Percentiles rank a stretch among this genome's conserved stretches.
Conservation (phyloP, 2,888 invertebrate genomes). For the Caenorhabditis sp. region DNA sequence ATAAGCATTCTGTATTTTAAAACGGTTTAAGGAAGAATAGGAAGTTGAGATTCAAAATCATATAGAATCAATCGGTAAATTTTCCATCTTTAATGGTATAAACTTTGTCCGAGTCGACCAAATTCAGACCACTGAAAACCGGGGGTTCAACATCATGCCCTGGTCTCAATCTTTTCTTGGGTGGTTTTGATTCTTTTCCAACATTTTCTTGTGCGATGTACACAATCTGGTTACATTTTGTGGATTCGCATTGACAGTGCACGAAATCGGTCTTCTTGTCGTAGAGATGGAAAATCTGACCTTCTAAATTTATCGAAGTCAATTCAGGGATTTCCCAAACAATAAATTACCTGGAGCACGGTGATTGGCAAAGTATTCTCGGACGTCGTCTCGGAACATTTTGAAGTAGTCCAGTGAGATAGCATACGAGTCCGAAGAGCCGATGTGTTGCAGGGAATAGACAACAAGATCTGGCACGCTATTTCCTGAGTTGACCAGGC, state of each 20-base stretch:
- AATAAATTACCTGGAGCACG: neutral
- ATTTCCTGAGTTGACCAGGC: slow-evolving; percentile 31
- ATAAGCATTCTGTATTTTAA: too few species aligned
- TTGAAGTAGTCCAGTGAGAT: slow-evolving; percentile 24
- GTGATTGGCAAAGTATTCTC: neutral
- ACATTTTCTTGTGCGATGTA: neutral
- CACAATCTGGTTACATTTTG: neutral
- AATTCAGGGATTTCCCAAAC: neutral
- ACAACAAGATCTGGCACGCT: slow-evolving; percentile 25
- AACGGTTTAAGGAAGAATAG: neutral
- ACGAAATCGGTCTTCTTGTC: slow-evolving; percentile 18
- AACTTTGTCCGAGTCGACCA: neutral
- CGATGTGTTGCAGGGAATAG: slow-evolving; percentile 10
- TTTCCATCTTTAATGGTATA: slow-evolving; percentile 5
- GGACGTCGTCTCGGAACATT: slow-evolving; percentile 12
- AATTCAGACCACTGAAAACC: neutral
- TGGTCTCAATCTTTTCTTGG: slow-evolving; percentile 3
- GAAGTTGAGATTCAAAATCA: neutral
- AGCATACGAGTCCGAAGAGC: neutral
- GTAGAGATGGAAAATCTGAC: slow-evolving; percentile 15
- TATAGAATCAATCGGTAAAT: slow-evolving; percentile 12
- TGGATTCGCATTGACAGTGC: slow-evolving; percentile 6
- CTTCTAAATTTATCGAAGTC: neutral
- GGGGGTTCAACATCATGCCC: neutral
- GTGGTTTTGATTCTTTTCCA: neutral